Evolutionary conservation across 1,140 invertebrate species (phyloP), one percentile per base, ranked within the genome.

Genomic region (Sminthurides bifidus): DNA sequence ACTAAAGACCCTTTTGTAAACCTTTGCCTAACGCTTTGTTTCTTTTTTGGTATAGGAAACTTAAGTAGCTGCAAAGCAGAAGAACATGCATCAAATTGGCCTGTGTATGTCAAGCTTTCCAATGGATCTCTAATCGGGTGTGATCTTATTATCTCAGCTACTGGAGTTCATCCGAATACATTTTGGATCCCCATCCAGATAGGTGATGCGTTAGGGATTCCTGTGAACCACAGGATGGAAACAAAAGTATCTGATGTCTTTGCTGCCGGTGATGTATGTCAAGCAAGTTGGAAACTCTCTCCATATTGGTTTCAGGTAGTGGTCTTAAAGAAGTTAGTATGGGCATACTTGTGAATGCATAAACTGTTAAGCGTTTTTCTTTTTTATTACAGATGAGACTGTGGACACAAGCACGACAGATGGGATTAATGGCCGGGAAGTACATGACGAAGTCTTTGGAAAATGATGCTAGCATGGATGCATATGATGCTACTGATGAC

Each of bases 401-500:
- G 1, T 99, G 95, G 95, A 92, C 91, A 4, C 95, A 99, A 75
- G 95, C 94, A 0, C 73, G 91, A 58, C 92, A 96, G 73, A 98
- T 98, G 93, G 95, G 93, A 12, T 76, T 77, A 38, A 95, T 93
- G 75, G 90, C 86, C 15, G 92, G 88, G 0, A 86, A 89, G 70
- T 83, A 83, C 56, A 97, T 99, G 87, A 75, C 80, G 57, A 81
- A 79, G 2, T 73, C 73, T 45, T 65, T 77, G 1, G 74, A 70
- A 19, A 72, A 76, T 14, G 80, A 87, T 72, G 72, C 12, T 35
- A n/a, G 41, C 6, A n/a, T n/a, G n/a, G 43, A n/a, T 33, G 26
- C 19, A 3, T 33, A 37, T 33, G 46, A 54, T 29, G 27, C 71
- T 82, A 31, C 81, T 85, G 51, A 48, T 19, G 44, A 64, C 23